A percentile compares a stretch with the other conserved stretches of the same genome.
These are phyloP conservation scores for Drosophila pegasa DNA, from an alignment of 2,888 invertebrate genomes.

Conservation along the genomic window DNA sequence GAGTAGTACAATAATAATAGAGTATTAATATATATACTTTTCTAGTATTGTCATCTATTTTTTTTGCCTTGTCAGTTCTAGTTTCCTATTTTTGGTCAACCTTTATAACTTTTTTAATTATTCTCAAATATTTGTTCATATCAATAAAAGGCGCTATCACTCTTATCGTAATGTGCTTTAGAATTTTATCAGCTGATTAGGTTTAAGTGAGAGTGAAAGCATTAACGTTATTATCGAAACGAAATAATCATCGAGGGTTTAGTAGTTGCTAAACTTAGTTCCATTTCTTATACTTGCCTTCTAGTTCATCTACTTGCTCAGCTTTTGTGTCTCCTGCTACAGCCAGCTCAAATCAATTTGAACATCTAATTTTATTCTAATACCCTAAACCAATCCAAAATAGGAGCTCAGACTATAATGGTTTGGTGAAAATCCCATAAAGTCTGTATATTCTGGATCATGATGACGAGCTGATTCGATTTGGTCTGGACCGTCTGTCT, in stretches of 20 bases:
- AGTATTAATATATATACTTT: too few relatives aligned
- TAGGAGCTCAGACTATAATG: too few relatives aligned
- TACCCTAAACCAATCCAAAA: too few relatives aligned
- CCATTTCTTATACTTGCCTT: neutral
- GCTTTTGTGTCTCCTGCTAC: neutral
- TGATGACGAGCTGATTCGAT: too few relatives aligned
- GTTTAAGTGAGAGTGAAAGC: neutral
- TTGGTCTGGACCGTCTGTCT: too few relatives aligned
- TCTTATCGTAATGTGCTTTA: neutral
- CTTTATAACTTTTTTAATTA: neutral
- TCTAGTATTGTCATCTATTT: too few relatives aligned
- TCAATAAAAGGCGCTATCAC: neutral
- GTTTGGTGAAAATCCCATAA: too few relatives aligned
- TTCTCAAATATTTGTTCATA: neutral
- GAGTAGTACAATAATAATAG: too few relatives aligned
- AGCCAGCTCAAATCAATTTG: slow-evolving; percentile 43
- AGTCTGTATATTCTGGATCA: too few relatives aligned
- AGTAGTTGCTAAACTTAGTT: slow-evolving; percentile 7
- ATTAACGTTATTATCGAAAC: neutral
- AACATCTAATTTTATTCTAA: slow-evolving; percentile 31
- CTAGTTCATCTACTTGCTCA: neutral
- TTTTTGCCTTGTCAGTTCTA: neutral
- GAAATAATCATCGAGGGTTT: slow-evolving; percentile 15
- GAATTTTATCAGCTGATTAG: neutral
- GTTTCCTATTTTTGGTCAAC: neutral